Percentiles rank a stretch among this genome's conserved stretches.
phyloP scores from a whole-genome alignment of 2,113 vertebrate species.

The Cynoglossus semilaevis region DNA sequence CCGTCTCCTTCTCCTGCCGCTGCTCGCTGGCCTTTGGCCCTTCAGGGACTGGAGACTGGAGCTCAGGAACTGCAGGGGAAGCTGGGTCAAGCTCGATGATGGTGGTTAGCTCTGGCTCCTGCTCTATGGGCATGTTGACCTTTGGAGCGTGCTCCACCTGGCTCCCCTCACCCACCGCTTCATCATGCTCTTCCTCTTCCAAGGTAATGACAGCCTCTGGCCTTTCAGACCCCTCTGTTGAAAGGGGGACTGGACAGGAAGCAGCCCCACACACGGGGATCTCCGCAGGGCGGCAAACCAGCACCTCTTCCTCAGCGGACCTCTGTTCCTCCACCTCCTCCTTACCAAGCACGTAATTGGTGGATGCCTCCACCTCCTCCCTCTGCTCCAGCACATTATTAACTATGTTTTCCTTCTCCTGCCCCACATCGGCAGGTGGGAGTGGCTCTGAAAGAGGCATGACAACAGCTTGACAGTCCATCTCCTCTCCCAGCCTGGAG shows the following conservation, averaged over 20 bases:
- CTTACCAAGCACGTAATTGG: constrained; percentile 52
- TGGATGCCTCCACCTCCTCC: constrained; percentile 48
- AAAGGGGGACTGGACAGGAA: constrained; percentile 54
- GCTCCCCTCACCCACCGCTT: constrained; percentile 39
- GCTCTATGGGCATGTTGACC: constrained; percentile 54
- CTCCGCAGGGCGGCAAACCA: constrained; percentile 61
- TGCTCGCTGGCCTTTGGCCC: constrained; percentile 29
- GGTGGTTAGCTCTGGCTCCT: constrained; percentile 31
- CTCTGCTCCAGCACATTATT: constrained; percentile 51
- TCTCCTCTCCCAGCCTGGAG: constrained; percentile 62
- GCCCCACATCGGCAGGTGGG: constrained; percentile 52
- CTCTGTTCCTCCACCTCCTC: constrained; percentile 50
- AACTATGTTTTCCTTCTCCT: constrained; percentile 35
- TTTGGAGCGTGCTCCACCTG: constrained; percentile 52
- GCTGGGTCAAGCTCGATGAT: constrained; percentile 57
- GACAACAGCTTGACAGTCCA: constrained; percentile 64
- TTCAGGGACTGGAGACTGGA: constrained; percentile 9
- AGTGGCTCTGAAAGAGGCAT: constrained; percentile 64
- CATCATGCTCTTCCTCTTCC: constrained; percentile 62
- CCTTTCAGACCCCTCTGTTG: constrained; percentile 54
- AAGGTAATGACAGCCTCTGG: constrained; percentile 62
- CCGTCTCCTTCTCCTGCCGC: constrained; percentile 31
- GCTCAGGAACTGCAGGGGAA: constrained; percentile 33
- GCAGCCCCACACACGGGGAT: constrained; percentile 54
- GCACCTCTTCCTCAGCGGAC: constrained; percentile 56